Conservation (phyloP, 2,113 vertebrate species). For the Hepsetus odoe region DNA sequence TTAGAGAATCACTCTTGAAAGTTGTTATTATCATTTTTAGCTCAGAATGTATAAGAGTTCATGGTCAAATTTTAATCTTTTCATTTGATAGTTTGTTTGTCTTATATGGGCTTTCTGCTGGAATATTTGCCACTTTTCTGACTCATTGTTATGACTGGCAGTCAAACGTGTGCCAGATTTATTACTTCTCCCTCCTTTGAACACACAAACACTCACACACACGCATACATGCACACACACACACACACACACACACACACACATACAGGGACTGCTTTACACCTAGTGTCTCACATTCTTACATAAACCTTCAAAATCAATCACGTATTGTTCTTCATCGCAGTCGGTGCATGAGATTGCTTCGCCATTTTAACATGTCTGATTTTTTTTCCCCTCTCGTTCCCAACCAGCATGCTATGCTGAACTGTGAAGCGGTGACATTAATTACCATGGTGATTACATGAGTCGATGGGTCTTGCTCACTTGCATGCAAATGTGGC, state of each 20-base stretch:
- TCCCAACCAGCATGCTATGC: conserved; percentile 2
- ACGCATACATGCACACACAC: background rate
- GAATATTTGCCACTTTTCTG: conserved; percentile 10
- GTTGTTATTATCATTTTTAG: background rate
- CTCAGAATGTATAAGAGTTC: background rate
- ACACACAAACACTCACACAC: no score
- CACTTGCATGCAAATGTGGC: conserved; percentile 31
- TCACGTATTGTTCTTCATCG: background rate
- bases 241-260: background rate
- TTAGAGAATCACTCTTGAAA: background rate
- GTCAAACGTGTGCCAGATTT: conserved; percentile 19
- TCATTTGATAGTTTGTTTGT: background rate
- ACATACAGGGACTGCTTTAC: background rate
- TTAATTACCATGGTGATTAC: conserved; percentile 43
- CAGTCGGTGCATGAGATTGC: background rate
- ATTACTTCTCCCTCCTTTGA: background rate
- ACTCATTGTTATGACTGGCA: conserved; percentile 35
- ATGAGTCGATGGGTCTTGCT: conserved; percentile 26
- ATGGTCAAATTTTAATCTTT: background rate
- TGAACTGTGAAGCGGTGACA: conserved; percentile 31
- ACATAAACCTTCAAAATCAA: background rate
- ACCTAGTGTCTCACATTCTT: background rate
- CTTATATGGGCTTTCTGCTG: conserved; percentile 17
- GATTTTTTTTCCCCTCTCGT: background rate
- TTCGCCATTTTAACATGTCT: background rate